Evolutionary conservation across 1,140 invertebrate genomes (phyloP), one percentile per base, ranked within the genome.

Genomic region (Mesaphorura yosii): DNA sequence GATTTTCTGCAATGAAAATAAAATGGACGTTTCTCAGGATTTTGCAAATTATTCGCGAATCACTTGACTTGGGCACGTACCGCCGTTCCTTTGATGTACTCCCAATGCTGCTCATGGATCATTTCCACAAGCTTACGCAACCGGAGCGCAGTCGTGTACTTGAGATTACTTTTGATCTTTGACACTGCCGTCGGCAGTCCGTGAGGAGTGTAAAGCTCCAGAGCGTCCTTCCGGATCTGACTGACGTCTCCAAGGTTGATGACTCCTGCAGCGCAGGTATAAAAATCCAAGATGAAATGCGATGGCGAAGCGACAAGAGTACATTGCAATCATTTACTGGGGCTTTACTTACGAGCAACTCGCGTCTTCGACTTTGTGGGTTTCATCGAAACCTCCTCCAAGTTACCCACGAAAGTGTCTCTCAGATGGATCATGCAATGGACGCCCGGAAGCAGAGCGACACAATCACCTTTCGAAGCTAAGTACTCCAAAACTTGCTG

Each of bases 341-440:
- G 4, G 15, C 26, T 29, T 15, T 42, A 3, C n/a, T 34, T 10
- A n/a, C 10, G 31, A 10, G 31, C 10, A 34, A 34, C 31, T 10
- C n/a, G n/a, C 31, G 31, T 34, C n/a, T 34, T n/a, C n/a, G 7
- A 19, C 4, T 10, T 45, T 44, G 12, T 12, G 19, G 51, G 19
- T 23, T 3, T 25, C 37, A 3, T 22, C 22, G 51, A n/a, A 31
- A 45, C 42, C 29, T 22, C 48, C 34, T 58, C 56, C 25, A 53
- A 25, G 31, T 52, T 52, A 25, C 53, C 41, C 6, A 55, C n/a
- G 27, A 50, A 46, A 7, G 57, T 59, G 37, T 59, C 57, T n/a
- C 57, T 55, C 3, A 55, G 19, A 39, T 59, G 50, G 6, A 59
- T 47, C 3, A 59, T 45, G 27, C 37, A 48, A n/a, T 51, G 44